These are phyloP conservation scores for Bergia puertoricense DNA, from an alignment of 92 coral and sea anemone species.

Conservation along the genomic window DNA sequence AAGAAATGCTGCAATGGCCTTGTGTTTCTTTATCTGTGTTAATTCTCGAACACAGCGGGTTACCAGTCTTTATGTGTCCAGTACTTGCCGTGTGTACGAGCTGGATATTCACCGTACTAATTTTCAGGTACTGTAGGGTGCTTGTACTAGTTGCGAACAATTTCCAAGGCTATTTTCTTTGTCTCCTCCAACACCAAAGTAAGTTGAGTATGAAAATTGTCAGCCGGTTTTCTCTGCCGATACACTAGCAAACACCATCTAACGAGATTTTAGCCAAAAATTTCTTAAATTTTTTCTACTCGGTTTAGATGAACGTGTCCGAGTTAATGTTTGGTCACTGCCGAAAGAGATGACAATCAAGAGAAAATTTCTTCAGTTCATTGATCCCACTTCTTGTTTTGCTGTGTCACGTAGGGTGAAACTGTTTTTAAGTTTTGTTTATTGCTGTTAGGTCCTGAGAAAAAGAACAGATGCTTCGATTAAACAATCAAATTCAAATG, in stretches of 20 bases:
- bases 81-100: background rate
- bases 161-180: too few relatives aligned
- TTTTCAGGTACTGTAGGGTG: background rate
- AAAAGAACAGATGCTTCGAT: conserved; percentile 22
- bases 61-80: background rate
- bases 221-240: background rate
- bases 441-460: background rate
- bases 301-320: background rate
- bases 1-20: background rate
- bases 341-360: background rate
- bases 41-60: background rate
- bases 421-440: background rate
- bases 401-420: background rate
- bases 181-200: background rate
- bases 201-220: too few relatives aligned
- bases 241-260: background rate
- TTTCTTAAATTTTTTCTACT: too few relatives aligned
- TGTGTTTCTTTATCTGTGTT: background rate
- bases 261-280: too few relatives aligned
- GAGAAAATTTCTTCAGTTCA: background rate
- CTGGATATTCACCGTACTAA: background rate
- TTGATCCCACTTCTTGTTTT: background rate
- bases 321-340: background rate
- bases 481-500: background rate
- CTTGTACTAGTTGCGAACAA: background rate